Conservation (phyloP, 1,140 invertebrate species). For the Akabosia matsudoensis region DNA sequence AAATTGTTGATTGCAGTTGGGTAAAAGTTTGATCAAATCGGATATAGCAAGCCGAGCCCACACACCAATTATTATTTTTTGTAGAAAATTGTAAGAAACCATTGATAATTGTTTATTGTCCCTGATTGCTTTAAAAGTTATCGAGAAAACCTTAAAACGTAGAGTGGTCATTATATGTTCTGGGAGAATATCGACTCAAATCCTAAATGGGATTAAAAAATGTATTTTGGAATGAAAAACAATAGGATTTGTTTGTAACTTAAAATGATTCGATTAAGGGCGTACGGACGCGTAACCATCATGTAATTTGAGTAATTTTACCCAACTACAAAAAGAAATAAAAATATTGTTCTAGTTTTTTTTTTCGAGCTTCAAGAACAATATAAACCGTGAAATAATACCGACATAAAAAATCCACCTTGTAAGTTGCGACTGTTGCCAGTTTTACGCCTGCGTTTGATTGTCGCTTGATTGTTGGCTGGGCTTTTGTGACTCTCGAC, state of each 20-base stretch:
- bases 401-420: not conserved
- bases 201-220: too few relatives aligned
- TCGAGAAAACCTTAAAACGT: not conserved
- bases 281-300: not conserved
- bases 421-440: not conserved
- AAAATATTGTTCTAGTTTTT: not conserved
- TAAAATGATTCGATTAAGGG: too few relatives aligned
- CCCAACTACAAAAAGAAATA: not conserved
- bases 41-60: not conserved
- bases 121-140: not conserved
- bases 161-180: too few relatives aligned
- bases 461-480: slow-evolving; percentile 11
- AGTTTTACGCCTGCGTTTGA: not conserved
- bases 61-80: not conserved
- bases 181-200: too few relatives aligned
- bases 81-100: not conserved
- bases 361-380: not conserved
- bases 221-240: too few relatives aligned
- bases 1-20: slow-evolving; percentile 7
- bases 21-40: not conserved
- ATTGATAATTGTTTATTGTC: not conserved
- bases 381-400: not conserved
- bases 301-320: not conserved
- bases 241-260: too few relatives aligned
- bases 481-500: not conserved